Evolutionary conservation across 1,140 invertebrate species (phyloP).

Genomic region (Tyrophagus putrescentiae): DNA sequence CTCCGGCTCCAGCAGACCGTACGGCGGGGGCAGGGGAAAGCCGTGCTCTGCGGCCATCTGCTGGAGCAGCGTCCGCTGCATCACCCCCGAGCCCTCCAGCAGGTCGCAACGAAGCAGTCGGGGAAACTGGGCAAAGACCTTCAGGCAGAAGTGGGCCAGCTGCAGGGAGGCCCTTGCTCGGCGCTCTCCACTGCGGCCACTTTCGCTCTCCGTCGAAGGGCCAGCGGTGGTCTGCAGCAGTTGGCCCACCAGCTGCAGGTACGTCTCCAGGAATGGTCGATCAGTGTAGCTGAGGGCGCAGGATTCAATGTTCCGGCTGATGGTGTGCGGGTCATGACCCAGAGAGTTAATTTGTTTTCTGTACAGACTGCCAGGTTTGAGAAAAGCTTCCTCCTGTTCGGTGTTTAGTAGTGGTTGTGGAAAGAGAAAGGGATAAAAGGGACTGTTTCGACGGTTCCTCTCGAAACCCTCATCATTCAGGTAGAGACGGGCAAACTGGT

Average conservation of each 20-base stretch:
- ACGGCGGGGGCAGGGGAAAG: background rate
- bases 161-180: background rate
- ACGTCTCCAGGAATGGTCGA: background rate
- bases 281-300: too few relatives aligned
- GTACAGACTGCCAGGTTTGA: too few relatives aligned
- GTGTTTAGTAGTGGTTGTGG: background rate
- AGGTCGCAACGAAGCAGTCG: background rate
- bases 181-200: background rate
- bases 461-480: background rate
- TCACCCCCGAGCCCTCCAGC: background rate
- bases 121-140: constrained; percentile 1
- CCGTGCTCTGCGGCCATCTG: too few relatives aligned
- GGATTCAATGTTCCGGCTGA: too few relatives aligned
- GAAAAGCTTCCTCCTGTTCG: too few relatives aligned
- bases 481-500: background rate
- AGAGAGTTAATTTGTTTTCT: too few relatives aligned
- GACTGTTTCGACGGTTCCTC: background rate
- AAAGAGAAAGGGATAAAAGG: background rate
- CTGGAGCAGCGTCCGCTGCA: too few relatives aligned
- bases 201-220: background rate
- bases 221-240: background rate
- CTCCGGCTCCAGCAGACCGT: background rate
- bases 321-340: too few relatives aligned
- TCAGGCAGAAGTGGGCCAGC: background rate
- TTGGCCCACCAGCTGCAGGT: background rate